A percentile compares a stretch with the other conserved stretches of the same genome.
phyloP scores from a whole-genome alignment of 2,888 invertebrate genomes.

The Papilio protenor region DNA sequence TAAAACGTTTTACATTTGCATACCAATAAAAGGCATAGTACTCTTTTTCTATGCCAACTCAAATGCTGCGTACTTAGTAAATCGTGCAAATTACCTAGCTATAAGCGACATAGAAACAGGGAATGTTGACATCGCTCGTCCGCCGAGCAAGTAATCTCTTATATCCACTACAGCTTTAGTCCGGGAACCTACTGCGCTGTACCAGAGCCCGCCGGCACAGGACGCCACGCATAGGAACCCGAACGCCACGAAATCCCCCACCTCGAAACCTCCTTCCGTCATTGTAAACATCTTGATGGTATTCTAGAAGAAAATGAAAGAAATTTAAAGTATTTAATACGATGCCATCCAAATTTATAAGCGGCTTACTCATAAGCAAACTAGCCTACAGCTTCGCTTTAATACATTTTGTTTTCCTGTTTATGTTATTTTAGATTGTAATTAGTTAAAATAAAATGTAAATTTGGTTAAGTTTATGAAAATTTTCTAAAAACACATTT shows the following conservation, averaged over 20 bases:
- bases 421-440: too few relatives aligned
- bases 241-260: conserved; percentile 87
- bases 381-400: too few relatives aligned
- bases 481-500: too few relatives aligned
- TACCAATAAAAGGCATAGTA: too few relatives aligned
- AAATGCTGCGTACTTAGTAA: too few relatives aligned
- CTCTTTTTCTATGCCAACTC: too few relatives aligned
- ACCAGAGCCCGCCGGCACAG: conserved; percentile 91
- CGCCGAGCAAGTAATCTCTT: conserved; percentile 91
- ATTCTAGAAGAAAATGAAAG: conserved; percentile 25
- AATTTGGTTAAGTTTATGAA: too few relatives aligned
- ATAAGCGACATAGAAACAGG: conserved; percentile 94
- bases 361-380: background rate
- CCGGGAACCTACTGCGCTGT: conserved; percentile 82
- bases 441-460: too few relatives aligned
- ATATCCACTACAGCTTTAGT: conserved; percentile 82
- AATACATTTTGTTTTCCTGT: too few relatives aligned
- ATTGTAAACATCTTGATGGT: conserved; percentile 70
- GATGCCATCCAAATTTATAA: background rate
- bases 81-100: conserved; percentile 90
- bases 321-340: background rate
- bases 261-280: conserved; percentile 72
- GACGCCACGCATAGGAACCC: conserved; percentile 88
- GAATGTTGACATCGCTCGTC: conserved; percentile 89
- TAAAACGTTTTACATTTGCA: too few relatives aligned